Base-by-base conservation (phyloP, 2,888 invertebrate genomes). In the Ochropleura leucogaster region DNA sequence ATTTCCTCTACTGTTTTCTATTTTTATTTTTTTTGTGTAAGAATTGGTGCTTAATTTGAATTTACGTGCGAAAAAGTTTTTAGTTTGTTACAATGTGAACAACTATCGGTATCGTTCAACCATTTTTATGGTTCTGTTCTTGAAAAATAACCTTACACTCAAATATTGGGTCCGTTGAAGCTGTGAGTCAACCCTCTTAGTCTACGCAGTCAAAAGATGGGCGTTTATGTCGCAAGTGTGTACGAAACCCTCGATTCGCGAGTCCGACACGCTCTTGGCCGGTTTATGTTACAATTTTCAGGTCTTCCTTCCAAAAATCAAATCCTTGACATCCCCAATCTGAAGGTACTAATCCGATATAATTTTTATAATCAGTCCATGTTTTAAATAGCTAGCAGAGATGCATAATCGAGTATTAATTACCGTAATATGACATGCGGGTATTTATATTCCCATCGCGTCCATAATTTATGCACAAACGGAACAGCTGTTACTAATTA, bases 401-500 rank as follows among this genome's bases (percentile, higher is more conserved):
- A 69, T 73, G 47, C 74, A 72, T 79, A 75, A 83, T 70, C 72
- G 71, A 79, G 59, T 79, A 85, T 80, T 83, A 85, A 85, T 77
- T 55, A 83, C 84, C 51, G 47, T 67, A 59, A 59, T 71, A 67
- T 76, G 80, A 83, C 74, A 76, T 20, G 7, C 73, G 62, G 44
- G 79, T 83, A 83, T 83, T 83, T 83, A 83, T 77, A 65, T 64
- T 57, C 85, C 68, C 85, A 68, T 75, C 62, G 79, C 74, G 65
- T 62, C 70, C 79, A 72, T 76, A 83, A 84, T 85, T 85, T 73
- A 85, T 75, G n/a, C n/a, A 51, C 60, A 10, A 72, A 72, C 18
- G 53, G 63, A 72, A 75, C 84, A 84, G 77, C 67, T 84, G 84
- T 64, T 60, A 63, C 84, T 85, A 85, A 85, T 83, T 74, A 84